phyloP scores from a whole-genome alignment of 2,888 invertebrate genomes.

The Biston betularia region DNA sequence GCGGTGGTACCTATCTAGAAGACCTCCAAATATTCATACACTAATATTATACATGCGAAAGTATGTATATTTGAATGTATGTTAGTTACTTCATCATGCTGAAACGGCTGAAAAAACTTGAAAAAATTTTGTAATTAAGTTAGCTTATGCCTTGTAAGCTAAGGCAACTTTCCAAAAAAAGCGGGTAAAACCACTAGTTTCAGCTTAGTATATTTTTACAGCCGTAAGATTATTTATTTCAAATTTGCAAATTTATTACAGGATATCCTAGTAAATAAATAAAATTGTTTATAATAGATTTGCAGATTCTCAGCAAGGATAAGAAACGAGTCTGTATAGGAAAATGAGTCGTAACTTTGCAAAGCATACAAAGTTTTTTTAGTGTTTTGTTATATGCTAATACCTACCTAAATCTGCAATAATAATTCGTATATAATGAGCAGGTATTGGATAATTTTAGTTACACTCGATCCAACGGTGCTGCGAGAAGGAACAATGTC shows the following conservation, averaged over 20 bases:
- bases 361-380: slow-evolving; percentile 9
- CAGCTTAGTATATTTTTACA: too few species aligned
- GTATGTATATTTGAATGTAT: too few species aligned
- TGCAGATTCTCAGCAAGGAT: neutral
- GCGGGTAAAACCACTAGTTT: too few species aligned
- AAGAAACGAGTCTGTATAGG: neutral
- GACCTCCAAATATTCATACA: too few species aligned
- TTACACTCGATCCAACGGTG: slow-evolving; percentile 7
- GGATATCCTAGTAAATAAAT: neutral
- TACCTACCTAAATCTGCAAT: slow-evolving; percentile 10
- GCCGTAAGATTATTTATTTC: neutral
- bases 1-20: too few species aligned
- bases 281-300: neutral
- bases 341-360: slow-evolving; percentile 3
- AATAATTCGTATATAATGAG: slow-evolving; percentile 27
- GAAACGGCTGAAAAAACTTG: too few species aligned
- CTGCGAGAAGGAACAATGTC: slow-evolving; percentile 18
- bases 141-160: too few species aligned
- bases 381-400: neutral
- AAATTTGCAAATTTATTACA: neutral
- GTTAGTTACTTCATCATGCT: too few species aligned
- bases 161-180: too few species aligned
- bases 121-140: too few species aligned
- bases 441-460: slow-evolving; percentile 1
- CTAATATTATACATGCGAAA: too few species aligned